phyloP scores from a whole-genome alignment of 1,140 invertebrate species.

The Cotesia typhae region DNA sequence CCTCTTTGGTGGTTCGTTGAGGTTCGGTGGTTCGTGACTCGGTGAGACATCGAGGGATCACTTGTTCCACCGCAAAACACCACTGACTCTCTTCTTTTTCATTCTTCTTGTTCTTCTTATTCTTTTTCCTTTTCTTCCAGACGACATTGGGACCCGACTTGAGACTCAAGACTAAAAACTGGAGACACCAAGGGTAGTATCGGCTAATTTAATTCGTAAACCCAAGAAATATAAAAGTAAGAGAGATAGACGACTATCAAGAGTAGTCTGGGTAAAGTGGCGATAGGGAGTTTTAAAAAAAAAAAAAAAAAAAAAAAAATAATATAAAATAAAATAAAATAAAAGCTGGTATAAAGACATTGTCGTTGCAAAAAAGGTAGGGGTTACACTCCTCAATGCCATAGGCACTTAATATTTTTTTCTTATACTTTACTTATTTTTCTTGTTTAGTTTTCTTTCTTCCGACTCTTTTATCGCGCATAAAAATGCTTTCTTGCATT shows the following conservation, averaged over 20 bases:
- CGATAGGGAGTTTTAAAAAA: constrained; percentile 16
- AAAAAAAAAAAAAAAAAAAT: neutral
- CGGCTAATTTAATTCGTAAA: constrained; percentile 42
- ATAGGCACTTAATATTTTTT: constrained; percentile 22
- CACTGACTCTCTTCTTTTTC: constrained; percentile 16
- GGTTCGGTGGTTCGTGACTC: constrained; percentile 36
- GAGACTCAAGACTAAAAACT: neutral
- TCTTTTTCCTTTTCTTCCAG: neutral
- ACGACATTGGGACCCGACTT: neutral
- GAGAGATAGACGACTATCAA: constrained; percentile 13
- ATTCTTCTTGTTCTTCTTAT: constrained; percentile 13
- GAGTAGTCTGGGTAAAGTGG: neutral
- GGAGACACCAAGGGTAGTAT: constrained; percentile 29
- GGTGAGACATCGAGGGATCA: constrained; percentile 40
- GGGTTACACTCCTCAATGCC: neutral
- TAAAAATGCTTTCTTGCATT: constrained; percentile 15
- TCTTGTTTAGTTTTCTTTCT: neutral
- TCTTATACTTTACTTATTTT: neutral
- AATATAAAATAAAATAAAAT: too few species aligned
- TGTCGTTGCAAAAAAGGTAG: constrained; percentile 27
- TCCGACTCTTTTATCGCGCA: constrained; percentile 2
- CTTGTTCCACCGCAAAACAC: constrained; percentile 23
- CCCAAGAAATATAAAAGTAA: constrained; percentile 40
- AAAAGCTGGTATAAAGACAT: constrained; percentile 32
- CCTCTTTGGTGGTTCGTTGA: neutral